Conservation (phyloP, 2,888 invertebrate species). For the Drosophila aldrichi region DNA sequence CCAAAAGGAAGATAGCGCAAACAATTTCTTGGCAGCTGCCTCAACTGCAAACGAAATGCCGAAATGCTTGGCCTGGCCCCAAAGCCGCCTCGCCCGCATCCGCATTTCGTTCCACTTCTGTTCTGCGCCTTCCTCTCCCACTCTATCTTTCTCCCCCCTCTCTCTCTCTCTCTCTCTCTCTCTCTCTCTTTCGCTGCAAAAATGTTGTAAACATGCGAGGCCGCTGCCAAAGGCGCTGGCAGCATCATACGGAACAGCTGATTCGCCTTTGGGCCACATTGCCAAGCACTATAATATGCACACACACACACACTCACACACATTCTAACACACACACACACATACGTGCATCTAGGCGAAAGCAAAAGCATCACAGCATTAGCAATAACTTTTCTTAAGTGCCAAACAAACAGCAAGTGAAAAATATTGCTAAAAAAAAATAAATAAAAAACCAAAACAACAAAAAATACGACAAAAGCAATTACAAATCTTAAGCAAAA, state of each 20-base stretch:
- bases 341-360: neutral
- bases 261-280: constrained; percentile 43
- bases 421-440: neutral
- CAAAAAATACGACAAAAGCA: neutral
- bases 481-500: neutral
- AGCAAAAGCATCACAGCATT: constrained; percentile 9
- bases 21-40: constrained; percentile 57
- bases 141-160: neutral
- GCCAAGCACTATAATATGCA: constrained; percentile 36
- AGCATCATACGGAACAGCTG: constrained; percentile 57
- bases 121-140: neutral
- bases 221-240: constrained; percentile 41
- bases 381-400: constrained; percentile 27
- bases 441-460: neutral
- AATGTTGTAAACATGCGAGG: constrained; percentile 75
- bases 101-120: constrained; percentile 1
- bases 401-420: constrained; percentile 19
- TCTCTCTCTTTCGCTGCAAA: constrained; percentile 29
- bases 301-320: constrained; percentile 18
- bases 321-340: neutral
- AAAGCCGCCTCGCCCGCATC: constrained; percentile 11
- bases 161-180: neutral
- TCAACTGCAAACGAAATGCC: constrained; percentile 34
- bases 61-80: constrained; percentile 30
- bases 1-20: constrained; percentile 31